Conservation (phyloP, 2,888 invertebrate species). For the Dryobotodes eremita region DNA sequence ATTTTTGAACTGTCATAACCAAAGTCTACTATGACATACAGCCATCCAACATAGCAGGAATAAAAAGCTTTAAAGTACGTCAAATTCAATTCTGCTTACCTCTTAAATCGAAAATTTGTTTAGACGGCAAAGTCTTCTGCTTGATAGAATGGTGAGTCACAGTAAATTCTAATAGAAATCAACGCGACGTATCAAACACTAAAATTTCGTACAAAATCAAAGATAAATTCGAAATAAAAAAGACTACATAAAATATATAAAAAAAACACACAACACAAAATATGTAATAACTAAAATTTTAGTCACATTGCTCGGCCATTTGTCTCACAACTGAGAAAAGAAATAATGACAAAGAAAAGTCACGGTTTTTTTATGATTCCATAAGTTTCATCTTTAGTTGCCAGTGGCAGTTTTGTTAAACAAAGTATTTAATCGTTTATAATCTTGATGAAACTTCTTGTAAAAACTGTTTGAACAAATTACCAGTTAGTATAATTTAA, state of each 20-base stretch:
- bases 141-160: conserved; percentile 73
- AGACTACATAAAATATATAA: conserved; percentile 88
- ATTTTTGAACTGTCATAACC: conserved; percentile 22
- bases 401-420: conserved; percentile 22
- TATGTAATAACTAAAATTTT: conserved; percentile 85
- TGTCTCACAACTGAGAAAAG: conserved; percentile 74
- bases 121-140: conserved; percentile 42
- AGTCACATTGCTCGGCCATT: conserved; percentile 89
- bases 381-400: conserved; percentile 8
- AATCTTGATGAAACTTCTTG: not conserved
- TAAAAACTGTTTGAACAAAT: not conserved
- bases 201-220: conserved; percentile 87
- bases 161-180: conserved; percentile 69
- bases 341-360: conserved; percentile 75
- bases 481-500: not conserved
- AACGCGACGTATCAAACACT: conserved; percentile 77
- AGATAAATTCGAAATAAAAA: conserved; percentile 80
- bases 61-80: not conserved
- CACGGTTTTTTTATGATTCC: conserved; percentile 58
- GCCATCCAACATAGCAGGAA: not conserved
- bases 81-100: conserved; percentile 59
- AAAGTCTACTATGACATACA: not conserved
- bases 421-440: conserved; percentile 23
- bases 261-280: conserved; percentile 90
- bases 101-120: conserved; percentile 64